Evolutionary conservation across 2,888 invertebrate species (phyloP).

Genomic region (Trachelus stipa): DNA sequence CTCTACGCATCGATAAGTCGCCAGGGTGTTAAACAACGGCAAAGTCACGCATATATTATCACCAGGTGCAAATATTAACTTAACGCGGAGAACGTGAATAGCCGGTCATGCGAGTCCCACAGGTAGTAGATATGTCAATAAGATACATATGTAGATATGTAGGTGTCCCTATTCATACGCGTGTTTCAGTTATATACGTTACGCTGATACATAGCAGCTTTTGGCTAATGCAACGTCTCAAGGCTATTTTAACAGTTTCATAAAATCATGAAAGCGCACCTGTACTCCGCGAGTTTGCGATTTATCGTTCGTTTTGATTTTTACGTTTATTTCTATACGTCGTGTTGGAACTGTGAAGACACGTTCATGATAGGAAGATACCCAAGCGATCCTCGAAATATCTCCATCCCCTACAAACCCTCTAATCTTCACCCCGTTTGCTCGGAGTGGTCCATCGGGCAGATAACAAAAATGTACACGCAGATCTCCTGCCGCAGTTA

Average conservation of each 20-base stretch:
- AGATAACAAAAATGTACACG: constrained; percentile 42
- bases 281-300: background rate
- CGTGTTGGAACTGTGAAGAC: background rate
- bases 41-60: background rate
- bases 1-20: background rate
- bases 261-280: background rate
- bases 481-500: constrained; percentile 33
- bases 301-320: background rate
- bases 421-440: background rate
- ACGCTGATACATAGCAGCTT: background rate
- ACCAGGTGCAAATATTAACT: background rate
- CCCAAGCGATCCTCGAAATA: background rate
- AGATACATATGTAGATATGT: background rate
- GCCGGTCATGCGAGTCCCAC: background rate
- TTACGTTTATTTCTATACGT: background rate
- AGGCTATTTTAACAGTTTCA: background rate
- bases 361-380: background rate
- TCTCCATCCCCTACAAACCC: background rate
- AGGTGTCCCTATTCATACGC: background rate
- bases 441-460: background rate
- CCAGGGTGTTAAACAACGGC: background rate
- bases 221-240: background rate
- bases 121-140: background rate
- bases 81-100: background rate
- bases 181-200: background rate